Conservation (phyloP, 1,140 invertebrate species). For the Pentalonia nigronervosa region DNA sequence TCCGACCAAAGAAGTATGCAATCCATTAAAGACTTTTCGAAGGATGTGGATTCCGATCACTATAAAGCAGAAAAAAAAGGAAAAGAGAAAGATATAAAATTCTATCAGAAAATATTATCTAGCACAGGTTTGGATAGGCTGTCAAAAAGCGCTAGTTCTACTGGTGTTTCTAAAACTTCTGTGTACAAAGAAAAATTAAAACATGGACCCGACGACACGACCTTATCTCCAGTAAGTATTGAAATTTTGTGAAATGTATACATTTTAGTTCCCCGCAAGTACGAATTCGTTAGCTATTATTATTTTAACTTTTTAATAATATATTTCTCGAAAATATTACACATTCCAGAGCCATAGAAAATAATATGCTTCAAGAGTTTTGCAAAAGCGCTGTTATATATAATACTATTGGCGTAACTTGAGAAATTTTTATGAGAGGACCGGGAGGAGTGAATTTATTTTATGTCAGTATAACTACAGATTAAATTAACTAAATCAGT, state of each 20-base stretch:
- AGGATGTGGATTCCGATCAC: neutral
- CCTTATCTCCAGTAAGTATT: slow-evolving; percentile 34
- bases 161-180: neutral
- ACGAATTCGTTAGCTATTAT: neutral
- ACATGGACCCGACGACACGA: slow-evolving; percentile 49
- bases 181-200: slow-evolving; percentile 43
- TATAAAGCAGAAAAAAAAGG: slow-evolving; percentile 39
- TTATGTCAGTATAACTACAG: no score
- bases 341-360: no score
- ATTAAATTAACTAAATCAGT: no score
- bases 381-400: no score
- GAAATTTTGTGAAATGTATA: neutral
- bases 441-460: no score
- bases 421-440: no score
- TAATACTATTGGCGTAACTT: no score
- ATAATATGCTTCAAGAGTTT: no score
- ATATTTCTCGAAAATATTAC: no score
- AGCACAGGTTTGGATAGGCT: slow-evolving; percentile 38
- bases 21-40: neutral
- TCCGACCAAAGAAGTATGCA: neutral
- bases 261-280: neutral
- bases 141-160: slow-evolving; percentile 57
- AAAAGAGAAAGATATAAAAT: slow-evolving; percentile 46
- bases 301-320: no score
- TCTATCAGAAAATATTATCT: slow-evolving; percentile 47